Percentiles rank a stretch among this genome's conserved stretches.
These are phyloP conservation scores for Corvus moneduloides DNA, from an alignment of 2,113 vertebrate genomes.

Conservation along the genomic window DNA sequence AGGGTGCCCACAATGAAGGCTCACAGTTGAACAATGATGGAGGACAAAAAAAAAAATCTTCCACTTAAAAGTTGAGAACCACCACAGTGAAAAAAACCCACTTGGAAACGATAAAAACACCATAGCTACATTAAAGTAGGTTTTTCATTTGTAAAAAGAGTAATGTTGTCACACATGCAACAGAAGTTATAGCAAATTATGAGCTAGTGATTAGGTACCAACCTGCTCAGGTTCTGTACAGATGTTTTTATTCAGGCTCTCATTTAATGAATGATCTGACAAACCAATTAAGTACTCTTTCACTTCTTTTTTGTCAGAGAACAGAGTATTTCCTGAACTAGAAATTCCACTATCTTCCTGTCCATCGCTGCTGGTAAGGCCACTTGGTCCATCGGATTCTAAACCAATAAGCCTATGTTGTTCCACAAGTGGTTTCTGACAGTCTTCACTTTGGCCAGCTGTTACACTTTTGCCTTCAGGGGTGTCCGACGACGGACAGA, in stretches of 20 bases:
- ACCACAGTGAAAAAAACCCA: background rate
- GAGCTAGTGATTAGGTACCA: background rate
- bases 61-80: background rate
- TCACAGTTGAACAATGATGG: background rate
- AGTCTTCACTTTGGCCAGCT: slow-evolving; percentile 18
- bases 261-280: slow-evolving; percentile 71
- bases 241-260: slow-evolving; percentile 56
- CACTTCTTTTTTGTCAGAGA: slow-evolving; percentile 78
- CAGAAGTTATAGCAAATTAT: background rate
- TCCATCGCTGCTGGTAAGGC: background rate
- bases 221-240: slow-evolving; percentile 65
- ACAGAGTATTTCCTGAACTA: slow-evolving; percentile 52
- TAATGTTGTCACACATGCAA: background rate
- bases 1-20: background rate
- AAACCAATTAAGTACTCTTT: slow-evolving; percentile 79
- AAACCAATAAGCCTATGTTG: background rate
- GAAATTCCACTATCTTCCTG: slow-evolving; percentile 30
- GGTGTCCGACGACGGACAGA: background rate
- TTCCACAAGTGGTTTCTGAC: background rate
- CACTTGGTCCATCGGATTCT: background rate
- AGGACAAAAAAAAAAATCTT: background rate
- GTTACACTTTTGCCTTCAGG: background rate
- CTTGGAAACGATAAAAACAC: background rate
- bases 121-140: background rate
- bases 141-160: background rate